These are phyloP conservation scores for Apis laboriosa DNA, from an alignment of 1,140 invertebrate genomes.

Conservation along the genomic window DNA sequence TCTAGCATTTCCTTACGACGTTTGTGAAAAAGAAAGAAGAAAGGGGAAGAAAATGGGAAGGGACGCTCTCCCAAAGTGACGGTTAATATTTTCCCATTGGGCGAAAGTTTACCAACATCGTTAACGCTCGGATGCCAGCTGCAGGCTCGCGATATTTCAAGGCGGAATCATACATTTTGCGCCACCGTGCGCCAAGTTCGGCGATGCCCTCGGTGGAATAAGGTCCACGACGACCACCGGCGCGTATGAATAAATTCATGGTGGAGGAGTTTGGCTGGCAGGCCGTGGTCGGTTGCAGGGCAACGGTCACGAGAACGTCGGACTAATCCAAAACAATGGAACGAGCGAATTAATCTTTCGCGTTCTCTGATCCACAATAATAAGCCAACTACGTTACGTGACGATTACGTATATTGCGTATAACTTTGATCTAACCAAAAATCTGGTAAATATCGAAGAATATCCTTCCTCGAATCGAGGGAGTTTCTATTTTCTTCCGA, in stretches of 20 bases:
- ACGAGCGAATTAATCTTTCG: conserved; percentile 72
- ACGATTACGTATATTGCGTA: conserved; percentile 68
- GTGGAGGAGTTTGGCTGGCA: conserved; percentile 41
- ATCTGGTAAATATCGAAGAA: not conserved
- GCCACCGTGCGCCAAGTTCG: conserved; percentile 21
- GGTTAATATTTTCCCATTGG: not conserved
- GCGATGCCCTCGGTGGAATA: conserved; percentile 48
- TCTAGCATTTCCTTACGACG: too few relatives aligned
- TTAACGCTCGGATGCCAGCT: conserved; percentile 43
- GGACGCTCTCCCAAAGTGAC: not conserved
- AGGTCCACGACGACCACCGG: conserved; percentile 54
- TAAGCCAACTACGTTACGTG: conserved; percentile 68
- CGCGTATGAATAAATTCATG: conserved; percentile 68
- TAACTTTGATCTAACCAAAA: conserved; percentile 55
- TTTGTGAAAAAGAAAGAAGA: not conserved
- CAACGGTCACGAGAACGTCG: conserved; percentile 39
- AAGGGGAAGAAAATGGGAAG: not conserved
- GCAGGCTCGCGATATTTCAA: conserved; percentile 48
- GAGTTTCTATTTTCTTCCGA: not conserved
- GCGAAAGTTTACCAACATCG: conserved; percentile 31
- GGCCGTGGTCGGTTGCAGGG: not conserved
- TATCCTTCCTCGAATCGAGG: not conserved
- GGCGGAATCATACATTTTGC: conserved; percentile 37
- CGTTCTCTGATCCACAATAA: conserved; percentile 63
- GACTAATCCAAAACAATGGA: conserved; percentile 69